These are phyloP conservation scores for Zaprionus ornatus DNA, from an alignment of 1,140 invertebrate genomes.

Conservation along the genomic window DNA sequence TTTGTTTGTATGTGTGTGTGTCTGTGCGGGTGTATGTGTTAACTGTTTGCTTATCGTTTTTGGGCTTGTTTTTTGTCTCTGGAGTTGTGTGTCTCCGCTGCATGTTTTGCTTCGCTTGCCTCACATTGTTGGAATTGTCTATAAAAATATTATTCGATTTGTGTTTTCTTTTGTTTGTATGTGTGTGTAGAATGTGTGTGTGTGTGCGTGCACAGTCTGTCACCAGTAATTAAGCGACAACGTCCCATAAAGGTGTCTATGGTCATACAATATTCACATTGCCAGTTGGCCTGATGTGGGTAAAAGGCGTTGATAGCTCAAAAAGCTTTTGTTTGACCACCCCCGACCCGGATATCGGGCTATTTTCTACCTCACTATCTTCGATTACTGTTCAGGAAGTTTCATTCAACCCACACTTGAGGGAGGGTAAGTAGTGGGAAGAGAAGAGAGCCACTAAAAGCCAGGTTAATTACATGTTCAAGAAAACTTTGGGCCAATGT, in stretches of 20 bases:
- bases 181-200: slow-evolving; percentile 35
- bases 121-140: slow-evolving; percentile 68
- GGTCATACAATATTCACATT: slow-evolving; percentile 46
- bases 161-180: slow-evolving; percentile 27
- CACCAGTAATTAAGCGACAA: slow-evolving; percentile 76
- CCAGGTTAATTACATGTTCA: slow-evolving; percentile 12
- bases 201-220: slow-evolving; percentile 53
- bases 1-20: slow-evolving; percentile 28
- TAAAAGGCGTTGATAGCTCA: slow-evolving; percentile 59
- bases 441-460: slow-evolving; percentile 1
- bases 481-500: not conserved
- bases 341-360: not conserved
- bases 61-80: slow-evolving; percentile 63
- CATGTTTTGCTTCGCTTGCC: slow-evolving; percentile 54
- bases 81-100: slow-evolving; percentile 19
- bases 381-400: slow-evolving; percentile 59
- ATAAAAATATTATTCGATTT: slow-evolving; percentile 81
- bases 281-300: slow-evolving; percentile 13
- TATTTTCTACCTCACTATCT: slow-evolving; percentile 16
- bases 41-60: slow-evolving; percentile 74
- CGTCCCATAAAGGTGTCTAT: slow-evolving; percentile 32
- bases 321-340: slow-evolving; percentile 33
- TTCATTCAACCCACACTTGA: slow-evolving; percentile 23
- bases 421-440: not conserved
- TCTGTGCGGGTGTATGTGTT: slow-evolving; percentile 35